Percentiles rank a stretch among this genome's conserved stretches.
phyloP scores from a whole-genome alignment of 2,888 invertebrate species.

The Nomada goodeniana region DNA sequence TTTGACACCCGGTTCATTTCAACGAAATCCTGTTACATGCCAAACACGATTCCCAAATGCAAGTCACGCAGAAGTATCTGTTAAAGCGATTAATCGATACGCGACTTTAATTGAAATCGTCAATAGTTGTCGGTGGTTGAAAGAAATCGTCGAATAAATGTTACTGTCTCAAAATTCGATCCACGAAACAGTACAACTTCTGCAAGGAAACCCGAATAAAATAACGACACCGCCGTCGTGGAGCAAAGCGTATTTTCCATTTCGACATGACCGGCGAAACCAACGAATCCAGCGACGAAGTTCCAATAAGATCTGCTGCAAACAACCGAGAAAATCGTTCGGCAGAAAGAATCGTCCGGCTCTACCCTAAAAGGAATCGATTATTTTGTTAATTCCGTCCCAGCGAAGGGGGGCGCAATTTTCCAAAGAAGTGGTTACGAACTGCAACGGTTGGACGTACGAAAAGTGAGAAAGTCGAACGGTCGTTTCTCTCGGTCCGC shows the following conservation, averaged over 20 bases:
- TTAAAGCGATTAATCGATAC: conserved; percentile 12
- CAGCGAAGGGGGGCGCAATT: conserved; percentile 3
- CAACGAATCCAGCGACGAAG: too few relatives aligned
- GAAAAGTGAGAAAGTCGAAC: conserved; percentile 3
- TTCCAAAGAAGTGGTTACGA: conserved; percentile 25
- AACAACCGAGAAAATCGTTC: too few relatives aligned
- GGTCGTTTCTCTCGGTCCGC: conserved; percentile 75
- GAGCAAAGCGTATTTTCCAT: too few relatives aligned
- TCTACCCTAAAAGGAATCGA: too few relatives aligned
- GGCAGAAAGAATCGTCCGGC: too few relatives aligned
- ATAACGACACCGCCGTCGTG: too few relatives aligned
- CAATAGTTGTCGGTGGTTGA: background rate
- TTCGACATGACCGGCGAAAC: too few relatives aligned
- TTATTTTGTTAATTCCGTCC: background rate
- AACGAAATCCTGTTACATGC: background rate
- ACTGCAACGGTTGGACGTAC: background rate
- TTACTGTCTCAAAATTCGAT: too few relatives aligned
- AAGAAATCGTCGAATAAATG: background rate
- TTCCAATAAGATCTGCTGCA: too few relatives aligned
- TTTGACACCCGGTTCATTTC: background rate
- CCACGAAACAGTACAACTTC: too few relatives aligned
- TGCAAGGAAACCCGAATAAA: too few relatives aligned
- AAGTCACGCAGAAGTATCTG: background rate
- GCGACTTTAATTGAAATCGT: conserved; percentile 1
- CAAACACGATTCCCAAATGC: background rate